These are phyloP conservation scores for Apantesis nais DNA, from an alignment of 2,888 invertebrate species.

Conservation along the genomic window DNA sequence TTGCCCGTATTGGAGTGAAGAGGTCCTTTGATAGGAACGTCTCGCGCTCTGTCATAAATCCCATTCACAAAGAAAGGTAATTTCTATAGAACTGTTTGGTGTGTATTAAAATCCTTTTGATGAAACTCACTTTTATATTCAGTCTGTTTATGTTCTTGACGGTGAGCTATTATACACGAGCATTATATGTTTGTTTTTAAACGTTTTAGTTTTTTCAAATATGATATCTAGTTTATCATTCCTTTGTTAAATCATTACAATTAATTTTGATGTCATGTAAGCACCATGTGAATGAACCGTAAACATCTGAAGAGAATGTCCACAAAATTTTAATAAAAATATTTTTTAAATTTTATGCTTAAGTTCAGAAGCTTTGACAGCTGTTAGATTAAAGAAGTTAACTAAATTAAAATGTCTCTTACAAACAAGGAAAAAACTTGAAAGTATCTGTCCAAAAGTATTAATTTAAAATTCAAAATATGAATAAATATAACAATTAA, in stretches of 20 bases:
- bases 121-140: slow-evolving; percentile 34
- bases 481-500: too few relatives aligned
- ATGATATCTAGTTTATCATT: not conserved
- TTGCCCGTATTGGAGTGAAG: slow-evolving; percentile 41
- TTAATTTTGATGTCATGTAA: not conserved
- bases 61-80: slow-evolving; percentile 52
- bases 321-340: not conserved
- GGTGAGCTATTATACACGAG: not conserved
- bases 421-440: not conserved
- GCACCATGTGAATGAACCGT: not conserved
- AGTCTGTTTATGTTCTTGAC: not conserved
- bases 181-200: not conserved
- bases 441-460: too few relatives aligned
- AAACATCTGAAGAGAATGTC: too few relatives aligned
- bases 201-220: not conserved
- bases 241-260: not conserved
- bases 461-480: too few relatives aligned
- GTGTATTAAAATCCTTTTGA: slow-evolving; percentile 51
- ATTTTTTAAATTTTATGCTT: not conserved
- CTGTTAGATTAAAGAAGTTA: not conserved
- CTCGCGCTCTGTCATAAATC: slow-evolving; percentile 48
- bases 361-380: not conserved
- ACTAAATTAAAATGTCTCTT: not conserved
- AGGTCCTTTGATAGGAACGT: slow-evolving; percentile 52
- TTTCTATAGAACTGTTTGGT: slow-evolving; percentile 52